phyloP scores from a whole-genome alignment of 2,797 vertebrate genomes.

The Babyrousa celebensis region DNA sequence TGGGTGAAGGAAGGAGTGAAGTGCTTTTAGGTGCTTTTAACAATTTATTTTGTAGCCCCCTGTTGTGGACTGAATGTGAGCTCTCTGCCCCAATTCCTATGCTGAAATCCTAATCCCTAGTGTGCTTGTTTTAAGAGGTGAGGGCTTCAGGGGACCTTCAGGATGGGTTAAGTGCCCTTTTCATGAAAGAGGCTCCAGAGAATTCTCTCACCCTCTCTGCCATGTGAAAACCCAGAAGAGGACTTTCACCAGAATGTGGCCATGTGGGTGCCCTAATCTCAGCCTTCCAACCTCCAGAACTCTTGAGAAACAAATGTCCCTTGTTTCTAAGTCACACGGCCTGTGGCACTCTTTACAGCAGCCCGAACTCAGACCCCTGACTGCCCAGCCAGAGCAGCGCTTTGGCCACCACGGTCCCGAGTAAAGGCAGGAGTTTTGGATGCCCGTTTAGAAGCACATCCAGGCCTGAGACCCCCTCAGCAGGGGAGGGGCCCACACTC shows the following conservation, averaged over 20 bases:
- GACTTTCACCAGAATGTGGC: neutral
- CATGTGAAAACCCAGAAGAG: neutral
- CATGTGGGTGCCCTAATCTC: neutral
- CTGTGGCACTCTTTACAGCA: accelerated
- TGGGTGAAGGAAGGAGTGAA: neutral
- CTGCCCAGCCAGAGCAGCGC: neutral
- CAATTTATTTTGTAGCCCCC: neutral
- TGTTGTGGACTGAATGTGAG: neutral
- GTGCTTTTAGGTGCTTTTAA: neutral
- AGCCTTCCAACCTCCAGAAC: neutral
- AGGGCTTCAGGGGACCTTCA: neutral
- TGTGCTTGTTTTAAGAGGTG: neutral
- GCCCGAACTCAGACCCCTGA: accelerated
- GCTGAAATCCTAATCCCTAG: neutral
- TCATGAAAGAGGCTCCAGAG: neutral
- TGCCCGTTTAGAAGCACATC: neutral
- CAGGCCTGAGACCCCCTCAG: neutral
- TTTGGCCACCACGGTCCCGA: neutral
- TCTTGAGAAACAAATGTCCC: neutral
- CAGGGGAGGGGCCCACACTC: neutral
- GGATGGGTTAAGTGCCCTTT: neutral
- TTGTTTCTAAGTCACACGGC: too few species aligned
- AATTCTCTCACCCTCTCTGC: neutral
- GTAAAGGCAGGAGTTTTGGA: neutral
- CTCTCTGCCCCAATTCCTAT: neutral